Evolutionary conservation across 2,888 invertebrate genomes (phyloP), one percentile per base, ranked within the genome.

Genomic region (Mythimna lalbum): DNA sequence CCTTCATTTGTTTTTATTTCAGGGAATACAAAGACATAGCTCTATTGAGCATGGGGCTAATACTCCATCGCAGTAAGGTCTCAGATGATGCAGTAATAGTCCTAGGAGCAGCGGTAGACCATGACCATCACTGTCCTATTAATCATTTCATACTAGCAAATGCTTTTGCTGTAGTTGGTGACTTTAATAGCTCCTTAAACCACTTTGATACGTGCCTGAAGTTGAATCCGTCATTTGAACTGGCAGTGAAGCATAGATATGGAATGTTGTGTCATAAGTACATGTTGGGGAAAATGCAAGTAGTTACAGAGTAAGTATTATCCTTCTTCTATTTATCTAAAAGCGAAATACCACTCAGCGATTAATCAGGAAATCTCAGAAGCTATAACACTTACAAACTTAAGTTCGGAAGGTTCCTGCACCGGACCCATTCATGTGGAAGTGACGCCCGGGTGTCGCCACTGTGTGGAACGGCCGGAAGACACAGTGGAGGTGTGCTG

Each of bases 11-110:
- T 67, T 57, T 43, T 21, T 21, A 71, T 96, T 96, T 23, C 95
- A 98, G 98, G 85, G 93, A 96, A 81, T 97, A 97, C 88, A 97
- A 97, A 90, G 97, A 98, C 89, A 96, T 98, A 63, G 97, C 98
- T 0, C 93, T 98, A 49, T 94, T 98, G 67, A 98, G 97, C 87
- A 93, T 98, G 88, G 98, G 98, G 0, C 97, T 97, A 56, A 96
- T 98, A 80, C 94, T 98, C 19, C 98, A 98, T 86, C 97, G 97
- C 59, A 96, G 97, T 61, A 95, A 96, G 77, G 96, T 96, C 83
- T 96, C 97, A 1, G 97, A 97, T 75, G 98, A 98, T 90, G 98
- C 98, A 0, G 96, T 97, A 1, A 96, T 97, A 74, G 96, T 98
- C 59, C 94, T 98, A 0, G 97, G 97, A 83, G 97, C 97, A 21